Evolutionary conservation across 2,888 invertebrate genomes (phyloP).

Genomic region (Orchesellides sinensis): DNA sequence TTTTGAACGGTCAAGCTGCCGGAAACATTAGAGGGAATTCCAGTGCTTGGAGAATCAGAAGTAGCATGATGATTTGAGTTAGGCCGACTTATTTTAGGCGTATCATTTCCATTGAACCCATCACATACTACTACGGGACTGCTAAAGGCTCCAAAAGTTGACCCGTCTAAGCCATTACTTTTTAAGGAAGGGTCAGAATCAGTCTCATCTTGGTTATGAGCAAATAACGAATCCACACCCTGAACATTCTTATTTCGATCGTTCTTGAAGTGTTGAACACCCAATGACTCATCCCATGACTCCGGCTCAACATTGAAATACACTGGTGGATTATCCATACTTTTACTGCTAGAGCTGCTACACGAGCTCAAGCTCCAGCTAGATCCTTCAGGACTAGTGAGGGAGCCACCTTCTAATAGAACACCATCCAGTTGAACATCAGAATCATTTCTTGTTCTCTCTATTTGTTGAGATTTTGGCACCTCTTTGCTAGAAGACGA

Average conservation of each 20-base stretch:
- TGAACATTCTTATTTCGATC: conserved; percentile 28
- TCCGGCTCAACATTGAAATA: conserved; percentile 76
- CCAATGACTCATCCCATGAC: conserved; percentile 73
- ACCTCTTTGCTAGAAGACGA: conserved; percentile 46
- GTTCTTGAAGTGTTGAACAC: conserved; percentile 55
- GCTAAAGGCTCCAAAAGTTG: conserved; percentile 16
- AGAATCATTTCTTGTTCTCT: conserved; percentile 78
- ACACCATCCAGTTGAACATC: conserved; percentile 79
- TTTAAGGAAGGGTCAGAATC: conserved; percentile 46
- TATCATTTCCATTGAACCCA: conserved; percentile 29
- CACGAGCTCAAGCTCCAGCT: conserved; percentile 82
- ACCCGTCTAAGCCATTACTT: conserved; percentile 34
- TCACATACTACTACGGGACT: conserved; percentile 14
- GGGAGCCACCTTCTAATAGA: conserved; percentile 77
- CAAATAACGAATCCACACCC: conserved; percentile 42
- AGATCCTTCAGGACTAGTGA: conserved; percentile 78
- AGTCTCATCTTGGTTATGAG: conserved; percentile 60
- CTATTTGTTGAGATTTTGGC: conserved; percentile 42
- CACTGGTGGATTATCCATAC: conserved; percentile 79
- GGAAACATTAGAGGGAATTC: neutral
- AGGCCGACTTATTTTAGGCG: conserved; percentile 41
- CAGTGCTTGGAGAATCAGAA: neutral
- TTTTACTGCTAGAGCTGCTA: conserved; percentile 80
- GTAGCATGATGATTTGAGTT: conserved; percentile 43
- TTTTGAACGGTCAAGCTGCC: conserved; percentile 30